Evolutionary conservation across 2,797 vertebrate species (phyloP), one percentile per base, ranked within the genome.

Genomic region (Phalanger gymnotis): DNA sequence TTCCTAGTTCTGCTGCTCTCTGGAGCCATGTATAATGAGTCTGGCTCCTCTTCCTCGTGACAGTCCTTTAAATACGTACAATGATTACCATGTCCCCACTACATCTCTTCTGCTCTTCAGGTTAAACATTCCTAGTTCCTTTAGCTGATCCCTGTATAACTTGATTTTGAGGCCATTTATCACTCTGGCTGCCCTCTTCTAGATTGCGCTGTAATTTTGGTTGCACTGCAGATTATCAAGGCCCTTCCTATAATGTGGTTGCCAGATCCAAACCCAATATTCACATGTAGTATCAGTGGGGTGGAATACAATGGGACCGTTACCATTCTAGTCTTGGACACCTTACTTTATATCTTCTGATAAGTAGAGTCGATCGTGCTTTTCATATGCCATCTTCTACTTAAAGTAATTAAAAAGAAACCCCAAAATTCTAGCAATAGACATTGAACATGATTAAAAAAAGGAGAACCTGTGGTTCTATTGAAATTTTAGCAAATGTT

Each of bases 401-500:
- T 47, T 47, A 11, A 87, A 87, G 73, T 87, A 87, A 51, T 51
- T 25, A 87, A 87, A 87, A 51, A 87, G 9, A 51, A 87, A 51
- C 9, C 73, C 22, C 25, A 10, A 51, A 47, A 87, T 87, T 51
- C 40, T 51, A 87, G 73, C 73, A 87, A 87, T 51, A 87, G 73
- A 25, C 40, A 87, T 27, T 87, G 40, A 87, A 87, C 25, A n/a
- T 66, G n/a, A 66, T 34, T n/a, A 11, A 66, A 66, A 66, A 66
- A 66, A 66, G 31, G 61, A 13, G 31, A n/a, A 66, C 61, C 58
- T 66, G 14, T 66, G 13, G 4, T 54, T 22, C 90, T 94, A 94
- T 47, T 97, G 61, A 73, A 6, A n/a, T 93, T 91, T 54, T n/a
- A 91, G 52, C 89, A 93, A 93, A 1, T 61, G 90, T 11, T 90